Conservation (phyloP, 64 coral and sea anemone species). For the Montipora foliosa region DNA sequence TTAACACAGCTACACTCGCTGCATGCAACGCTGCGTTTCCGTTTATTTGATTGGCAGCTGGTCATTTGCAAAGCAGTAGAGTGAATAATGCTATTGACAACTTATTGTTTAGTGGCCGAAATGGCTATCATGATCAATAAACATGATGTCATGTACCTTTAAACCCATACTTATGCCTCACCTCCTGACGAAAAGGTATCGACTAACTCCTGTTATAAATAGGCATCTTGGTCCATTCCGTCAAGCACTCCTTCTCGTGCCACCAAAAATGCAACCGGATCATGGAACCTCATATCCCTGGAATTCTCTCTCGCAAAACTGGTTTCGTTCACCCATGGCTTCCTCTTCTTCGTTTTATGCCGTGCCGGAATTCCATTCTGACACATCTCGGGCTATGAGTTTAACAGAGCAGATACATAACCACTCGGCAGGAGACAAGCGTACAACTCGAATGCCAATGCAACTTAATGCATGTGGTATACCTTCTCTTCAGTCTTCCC, state of each 20-base stretch:
- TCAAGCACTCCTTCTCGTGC: background rate
- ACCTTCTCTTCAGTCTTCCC: background rate
- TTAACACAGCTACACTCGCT: background rate
- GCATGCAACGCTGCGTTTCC: background rate
- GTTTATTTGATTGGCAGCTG: conserved; percentile 14
- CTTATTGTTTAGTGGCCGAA: background rate
- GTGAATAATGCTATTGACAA: background rate
- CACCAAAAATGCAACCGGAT: conserved; percentile 2
- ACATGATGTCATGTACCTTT: conserved; percentile 1
- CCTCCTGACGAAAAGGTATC: background rate
- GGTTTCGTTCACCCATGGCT: background rate
- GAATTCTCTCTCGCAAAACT: conserved; percentile 14
- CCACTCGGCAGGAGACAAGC: background rate
- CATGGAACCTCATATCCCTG: background rate
- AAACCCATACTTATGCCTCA: conserved; percentile 2
- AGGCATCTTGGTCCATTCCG: too few relatives aligned
- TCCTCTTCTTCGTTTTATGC: background rate
- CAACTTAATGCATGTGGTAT: background rate
- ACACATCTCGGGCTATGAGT: background rate
- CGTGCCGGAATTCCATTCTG: background rate
- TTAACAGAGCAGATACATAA: background rate
- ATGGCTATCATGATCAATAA: conserved; percentile 5
- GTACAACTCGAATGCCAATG: background rate
- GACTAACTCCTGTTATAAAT: too few relatives aligned
- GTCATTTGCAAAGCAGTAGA: background rate